Conservation (phyloP, 2,113 vertebrate genomes). For the Notothenia rossii region DNA sequence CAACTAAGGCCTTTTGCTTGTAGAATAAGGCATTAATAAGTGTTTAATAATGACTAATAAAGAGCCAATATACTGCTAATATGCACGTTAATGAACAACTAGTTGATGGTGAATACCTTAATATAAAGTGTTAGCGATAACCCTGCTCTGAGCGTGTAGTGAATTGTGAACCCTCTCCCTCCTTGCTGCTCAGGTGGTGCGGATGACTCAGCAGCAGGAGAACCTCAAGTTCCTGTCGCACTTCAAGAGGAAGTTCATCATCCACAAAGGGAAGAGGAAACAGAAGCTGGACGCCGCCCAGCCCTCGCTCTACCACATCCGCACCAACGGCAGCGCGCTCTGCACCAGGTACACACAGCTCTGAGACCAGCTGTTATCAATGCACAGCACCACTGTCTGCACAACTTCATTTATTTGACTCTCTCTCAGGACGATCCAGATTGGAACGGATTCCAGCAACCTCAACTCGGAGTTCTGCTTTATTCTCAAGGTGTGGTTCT, state of each 20-base stretch:
- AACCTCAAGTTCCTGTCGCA: conserved; percentile 98
- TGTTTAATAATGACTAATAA: no score
- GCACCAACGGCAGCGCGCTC: conserved; percentile 95
- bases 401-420: background rate
- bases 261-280: conserved; percentile 96
- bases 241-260: conserved; percentile 98
- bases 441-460: conserved; percentile 91
- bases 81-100: no score
- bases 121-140: no score
- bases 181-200: conserved; percentile 87
- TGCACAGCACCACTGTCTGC: no score
- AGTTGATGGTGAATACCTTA: no score
- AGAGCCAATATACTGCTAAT: no score
- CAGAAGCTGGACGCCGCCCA: conserved; percentile 85
- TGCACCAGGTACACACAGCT: conserved; percentile 89
- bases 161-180: background rate
- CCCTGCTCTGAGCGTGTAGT: no score
- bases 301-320: conserved; percentile 96
- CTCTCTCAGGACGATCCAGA: conserved; percentile 92
- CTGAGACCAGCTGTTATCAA: background rate
- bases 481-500: conserved; percentile 91
- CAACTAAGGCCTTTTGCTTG: no score
- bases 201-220: conserved; percentile 99
- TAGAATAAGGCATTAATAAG: no score
- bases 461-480: conserved; percentile 99